These are phyloP conservation scores for Chaenogobius annularis DNA, from an alignment of 2,113 vertebrate species.

Conservation along the genomic window DNA sequence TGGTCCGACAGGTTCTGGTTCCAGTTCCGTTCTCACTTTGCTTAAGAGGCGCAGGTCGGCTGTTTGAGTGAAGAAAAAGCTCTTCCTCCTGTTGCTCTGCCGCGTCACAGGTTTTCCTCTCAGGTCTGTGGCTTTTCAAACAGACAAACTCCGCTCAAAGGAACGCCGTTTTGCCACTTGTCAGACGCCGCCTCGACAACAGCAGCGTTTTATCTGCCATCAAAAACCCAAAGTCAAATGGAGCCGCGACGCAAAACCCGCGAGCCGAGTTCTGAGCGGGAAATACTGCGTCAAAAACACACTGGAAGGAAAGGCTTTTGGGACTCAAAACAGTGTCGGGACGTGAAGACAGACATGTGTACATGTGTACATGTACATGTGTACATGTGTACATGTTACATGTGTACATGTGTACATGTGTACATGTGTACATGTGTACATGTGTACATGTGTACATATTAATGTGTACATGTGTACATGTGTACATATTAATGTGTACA, in stretches of 20 bases:
- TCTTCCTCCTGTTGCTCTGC: not conserved
- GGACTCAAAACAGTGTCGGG: slow-evolving; percentile 12
- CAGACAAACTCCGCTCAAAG: not conserved
- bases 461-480: too few relatives aligned
- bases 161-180: not conserved
- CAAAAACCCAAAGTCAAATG: slow-evolving; percentile 39
- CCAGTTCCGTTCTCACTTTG: too few relatives aligned
- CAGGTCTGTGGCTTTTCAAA: not conserved
- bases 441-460: too few relatives aligned
- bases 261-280: slow-evolving; percentile 27
- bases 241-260: slow-evolving; percentile 18
- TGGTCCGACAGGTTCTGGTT: too few relatives aligned
- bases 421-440: too few relatives aligned
- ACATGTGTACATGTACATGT: too few relatives aligned
- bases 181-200: slow-evolving; percentile 31
- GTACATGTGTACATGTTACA: too few relatives aligned
- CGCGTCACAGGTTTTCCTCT: not conserved
- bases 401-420: too few relatives aligned
- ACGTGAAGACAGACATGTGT: too few relatives aligned
- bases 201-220: slow-evolving; percentile 35
- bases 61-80: not conserved
- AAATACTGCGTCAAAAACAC: slow-evolving; percentile 24
- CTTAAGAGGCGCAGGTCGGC: too few relatives aligned
- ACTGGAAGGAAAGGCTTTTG: too few relatives aligned
- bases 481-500: too few relatives aligned